Conservation (phyloP, 2,888 invertebrate species). For the Diarsia dahlii region DNA sequence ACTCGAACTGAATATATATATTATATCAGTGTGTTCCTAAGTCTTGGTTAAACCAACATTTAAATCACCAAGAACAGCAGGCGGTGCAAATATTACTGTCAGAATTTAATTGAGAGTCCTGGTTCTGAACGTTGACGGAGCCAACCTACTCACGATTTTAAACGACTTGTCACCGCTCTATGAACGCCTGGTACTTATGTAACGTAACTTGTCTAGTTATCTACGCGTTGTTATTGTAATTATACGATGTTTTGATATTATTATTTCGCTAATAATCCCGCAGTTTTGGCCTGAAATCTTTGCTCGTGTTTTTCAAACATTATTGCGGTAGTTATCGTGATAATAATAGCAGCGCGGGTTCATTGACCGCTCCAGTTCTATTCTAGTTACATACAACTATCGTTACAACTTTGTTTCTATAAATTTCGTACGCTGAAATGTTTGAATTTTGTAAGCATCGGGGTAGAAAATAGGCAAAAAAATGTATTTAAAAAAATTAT, state of each 20-base stretch:
- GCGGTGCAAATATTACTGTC: constrained; percentile 49
- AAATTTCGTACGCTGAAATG: constrained; percentile 71
- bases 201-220: constrained; percentile 35
- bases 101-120: constrained; percentile 48
- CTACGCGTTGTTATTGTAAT: constrained; percentile 16
- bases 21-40: constrained; percentile 17
- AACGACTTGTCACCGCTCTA: constrained; percentile 63
- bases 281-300: constrained; percentile 77
- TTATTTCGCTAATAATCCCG: constrained; percentile 66
- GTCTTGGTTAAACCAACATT: constrained; percentile 25
- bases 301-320: constrained; percentile 81
- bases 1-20: constrained; percentile 10
- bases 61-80: constrained; percentile 36
- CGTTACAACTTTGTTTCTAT: constrained; percentile 74
- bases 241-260: constrained; percentile 44
- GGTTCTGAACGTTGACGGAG: constrained; percentile 25
- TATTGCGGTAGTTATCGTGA: constrained; percentile 81
- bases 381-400: constrained; percentile 78
- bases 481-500: no score
- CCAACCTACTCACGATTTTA: constrained; percentile 66
- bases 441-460: constrained; percentile 42
- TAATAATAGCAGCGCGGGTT: constrained; percentile 82
- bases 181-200: constrained; percentile 36
- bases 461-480: constrained; percentile 10
- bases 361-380: constrained; percentile 87